Percentiles rank a stretch among this genome's conserved stretches.
These are phyloP conservation scores for Leptinotarsa texana DNA, from an alignment of 1,140 invertebrate genomes.

Conservation along the genomic window DNA sequence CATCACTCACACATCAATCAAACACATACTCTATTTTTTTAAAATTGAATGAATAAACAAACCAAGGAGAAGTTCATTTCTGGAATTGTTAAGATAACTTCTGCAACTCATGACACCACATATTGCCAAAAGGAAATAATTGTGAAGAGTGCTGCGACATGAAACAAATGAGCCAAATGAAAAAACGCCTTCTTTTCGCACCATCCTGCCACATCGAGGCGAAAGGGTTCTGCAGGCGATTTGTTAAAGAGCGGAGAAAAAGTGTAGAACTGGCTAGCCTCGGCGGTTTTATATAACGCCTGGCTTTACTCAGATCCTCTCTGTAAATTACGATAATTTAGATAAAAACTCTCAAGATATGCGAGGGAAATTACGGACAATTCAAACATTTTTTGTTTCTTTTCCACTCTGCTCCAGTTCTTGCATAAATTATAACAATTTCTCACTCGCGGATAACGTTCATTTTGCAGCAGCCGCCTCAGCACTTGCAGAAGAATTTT, in stretches of 20 bases:
- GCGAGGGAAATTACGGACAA: slow-evolving; percentile 22
- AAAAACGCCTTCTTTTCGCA: slow-evolving; percentile 5
- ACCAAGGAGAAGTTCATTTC: no score
- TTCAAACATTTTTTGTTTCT: slow-evolving; percentile 14
- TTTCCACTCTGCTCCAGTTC: slow-evolving; percentile 2
- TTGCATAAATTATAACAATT: slow-evolving; percentile 19
- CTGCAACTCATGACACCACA: neutral
- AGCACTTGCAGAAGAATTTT: no score
- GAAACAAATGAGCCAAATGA: neutral
- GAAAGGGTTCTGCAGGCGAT: slow-evolving; percentile 26
- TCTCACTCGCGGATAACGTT: neutral
- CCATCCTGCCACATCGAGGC: neutral
- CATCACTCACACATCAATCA: no score
- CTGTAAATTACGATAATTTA: slow-evolving; percentile 25
- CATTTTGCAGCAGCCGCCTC: neutral
- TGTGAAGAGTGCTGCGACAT: neutral
- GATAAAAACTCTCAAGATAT: slow-evolving; percentile 23
- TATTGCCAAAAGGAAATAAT: neutral
- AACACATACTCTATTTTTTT: no score
- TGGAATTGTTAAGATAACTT: neutral
- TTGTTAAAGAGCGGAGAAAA: slow-evolving; percentile 24
- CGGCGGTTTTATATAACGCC: slow-evolving; percentile 26
- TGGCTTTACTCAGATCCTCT: slow-evolving; percentile 6
- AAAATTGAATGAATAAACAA: no score
- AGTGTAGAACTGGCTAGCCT: slow-evolving; percentile 15